Base-by-base conservation (phyloP, 2,113 vertebrate species). In the Mugil cephalus region DNA sequence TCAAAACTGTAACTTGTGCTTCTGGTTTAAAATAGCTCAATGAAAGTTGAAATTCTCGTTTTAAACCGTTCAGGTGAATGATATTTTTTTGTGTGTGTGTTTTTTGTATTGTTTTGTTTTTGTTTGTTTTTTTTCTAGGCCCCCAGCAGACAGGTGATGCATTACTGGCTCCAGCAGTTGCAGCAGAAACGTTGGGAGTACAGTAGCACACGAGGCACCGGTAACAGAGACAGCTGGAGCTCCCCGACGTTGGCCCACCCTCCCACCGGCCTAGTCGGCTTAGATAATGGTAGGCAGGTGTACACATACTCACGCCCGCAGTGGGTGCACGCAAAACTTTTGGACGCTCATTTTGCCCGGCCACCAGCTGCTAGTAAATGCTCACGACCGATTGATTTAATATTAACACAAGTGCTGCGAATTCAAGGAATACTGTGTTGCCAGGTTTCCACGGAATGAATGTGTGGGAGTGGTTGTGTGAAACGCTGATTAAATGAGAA, bases 101-200 rank as follows among this genome's bases (percentile, higher is more conserved):
- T n/a, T n/a, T n/a, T n/a, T n/a, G n/a, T n/a, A n/a, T n/a, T n/a
- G n/a, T n/a, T 10, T 2, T 52, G 17, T 50, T 4, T 74, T 13
- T 53, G 46, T 35, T 0, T 53, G 0, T 48, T 4, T 50, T 1
- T n/a, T 51, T 4, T 50, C 1, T 14, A 98, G 98, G 98, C 98
- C 6, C 94, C 96, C 0, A 97, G 89, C 21, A 94, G 87, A 17
- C 96, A 97, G 84, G 94, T 95, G 81, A 99, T 97, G 98, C 94
- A 95, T 1, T 98, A 93, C 86, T 99, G 98, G 98, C 92, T 99
- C 1, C 97, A 98, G 83, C 95, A 99, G 77, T 91, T 99, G 30
- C 98, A 99, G 73, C 98, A 99, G 93, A 99, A 96, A 69, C 94
- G 98, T 13, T 99, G 98, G 97, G 98, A 99, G 36, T 96, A 96